Evolutionary conservation across 2,888 invertebrate species (phyloP).

Genomic region (Chalcosyrphus nemorum): DNA sequence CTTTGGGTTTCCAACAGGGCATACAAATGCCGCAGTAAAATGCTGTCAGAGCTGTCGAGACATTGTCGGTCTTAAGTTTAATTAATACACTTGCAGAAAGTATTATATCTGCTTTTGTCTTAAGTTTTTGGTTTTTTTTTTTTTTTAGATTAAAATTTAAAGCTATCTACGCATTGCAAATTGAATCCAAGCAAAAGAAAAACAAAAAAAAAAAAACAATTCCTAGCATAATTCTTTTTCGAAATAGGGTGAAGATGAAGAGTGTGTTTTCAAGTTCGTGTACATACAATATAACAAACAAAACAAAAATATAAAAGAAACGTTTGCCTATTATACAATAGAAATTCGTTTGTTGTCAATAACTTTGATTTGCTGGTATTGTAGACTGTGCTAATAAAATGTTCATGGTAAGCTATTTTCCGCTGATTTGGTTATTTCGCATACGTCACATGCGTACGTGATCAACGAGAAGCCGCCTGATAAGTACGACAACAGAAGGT

Average conservation of each 20-base stretch:
- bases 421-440: not conserved
- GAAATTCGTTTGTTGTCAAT: not conserved
- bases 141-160: constrained; percentile 21
- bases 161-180: constrained; percentile 15
- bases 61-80: not conserved
- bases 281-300: constrained; percentile 6
- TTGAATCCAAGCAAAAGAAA: no score
- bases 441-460: constrained; percentile 8
- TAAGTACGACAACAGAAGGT: not conserved
- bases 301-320: not conserved
- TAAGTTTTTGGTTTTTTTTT: constrained; percentile 3
- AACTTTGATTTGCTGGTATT: not conserved
- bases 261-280: constrained; percentile 23
- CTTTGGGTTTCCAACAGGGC: constrained; percentile 84
- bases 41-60: not conserved
- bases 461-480: not conserved
- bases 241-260: constrained; percentile 29
- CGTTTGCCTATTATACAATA: not conserved
- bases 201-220: constrained; percentile 26
- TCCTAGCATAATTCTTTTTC: constrained; percentile 32
- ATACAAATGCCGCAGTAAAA: constrained; percentile 78
- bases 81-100: constrained; percentile 4
- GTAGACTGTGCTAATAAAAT: constrained; percentile 12
- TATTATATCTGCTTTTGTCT: constrained; percentile 9
- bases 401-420: not conserved